Conservation (phyloP, 2,797 vertebrate species). For the Epinephelus awoara region DNA sequence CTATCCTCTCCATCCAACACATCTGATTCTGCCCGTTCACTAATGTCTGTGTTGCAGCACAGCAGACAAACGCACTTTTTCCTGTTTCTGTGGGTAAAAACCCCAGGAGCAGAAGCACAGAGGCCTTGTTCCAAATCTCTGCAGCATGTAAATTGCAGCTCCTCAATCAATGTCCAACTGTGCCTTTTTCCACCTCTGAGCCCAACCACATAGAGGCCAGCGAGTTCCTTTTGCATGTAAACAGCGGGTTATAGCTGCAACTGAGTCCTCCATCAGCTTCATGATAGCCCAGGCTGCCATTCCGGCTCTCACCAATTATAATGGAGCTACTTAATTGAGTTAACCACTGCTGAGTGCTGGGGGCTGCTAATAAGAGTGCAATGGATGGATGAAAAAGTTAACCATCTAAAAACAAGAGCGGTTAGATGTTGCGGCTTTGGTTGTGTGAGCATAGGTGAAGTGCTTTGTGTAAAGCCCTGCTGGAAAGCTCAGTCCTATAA, state of each 20-base stretch:
- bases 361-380: conserved; percentile 50
- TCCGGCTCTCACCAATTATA: conserved; percentile 54
- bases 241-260: conserved; percentile 55
- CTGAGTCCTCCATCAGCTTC: conserved; percentile 42
- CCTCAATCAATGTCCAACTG: conserved; percentile 74
- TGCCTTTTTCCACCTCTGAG: conserved; percentile 47
- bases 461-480: not conserved
- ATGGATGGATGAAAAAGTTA: conserved; percentile 49
- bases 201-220: conserved; percentile 30
- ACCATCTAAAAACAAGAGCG: conserved; percentile 39
- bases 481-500: not conserved
- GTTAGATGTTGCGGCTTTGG: conserved; percentile 3
- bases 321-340: conserved; percentile 61
- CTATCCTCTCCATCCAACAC: conserved; percentile 21
- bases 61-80: conserved; percentile 11
- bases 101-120: conserved; percentile 39
- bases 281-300: conserved; percentile 34
- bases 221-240: conserved; percentile 53
- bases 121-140: conserved; percentile 51
- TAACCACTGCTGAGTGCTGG: conserved; percentile 54
- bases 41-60: conserved; percentile 17
- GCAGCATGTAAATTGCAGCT: conserved; percentile 67
- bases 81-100: conserved; percentile 31
- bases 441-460: conserved; percentile 11
- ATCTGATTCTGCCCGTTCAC: conserved; percentile 30